Evolutionary conservation across 2,888 invertebrate species (phyloP), one percentile per base, ranked within the genome.

Genomic region (Schizotus pectinicornis): DNA sequence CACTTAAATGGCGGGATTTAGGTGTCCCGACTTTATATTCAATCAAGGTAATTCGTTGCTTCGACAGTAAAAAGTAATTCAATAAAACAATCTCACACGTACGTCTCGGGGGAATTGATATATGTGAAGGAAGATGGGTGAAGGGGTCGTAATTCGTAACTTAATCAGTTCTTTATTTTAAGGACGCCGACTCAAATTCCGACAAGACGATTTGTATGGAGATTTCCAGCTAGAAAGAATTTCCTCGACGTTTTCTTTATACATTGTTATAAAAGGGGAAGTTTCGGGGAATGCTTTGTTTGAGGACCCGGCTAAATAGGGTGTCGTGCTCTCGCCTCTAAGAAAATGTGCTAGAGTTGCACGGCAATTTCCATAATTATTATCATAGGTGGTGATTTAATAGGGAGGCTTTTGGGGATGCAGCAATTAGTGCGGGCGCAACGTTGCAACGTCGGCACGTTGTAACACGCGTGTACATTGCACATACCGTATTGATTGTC

Each of bases 161-260:
- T 58, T 63, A 67, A 62, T 67, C 66, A 62, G 62, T 46, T 52
- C 54, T 56, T 63, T 65, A 63, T 61, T 67, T 64, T 65, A 67
- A 68, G 65, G 67, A 63, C 65, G 67, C 62, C 66, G 59, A 65
- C 63, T 67, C 67, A 56, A 69, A 68, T 69, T 70, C 71, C 67
- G 67, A 69, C 69, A 72, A 71, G 69, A 64, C 72, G 69, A 74
- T 74, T 73, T 74, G 71, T 74, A 74, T 73, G 73, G 70, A 73
- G 70, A 73, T 73, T 73, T 70, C 63, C 63, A 35, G 63, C 46
- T 45, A 62, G 63, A 65, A 71, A 65, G 67, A 65, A 71, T 69
- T 67, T 71, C 63, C 64, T 45, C 49, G 54, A 61, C 60, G 60
- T 64, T 69, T 67, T 67, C 68, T 65, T 58, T 64, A 63, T 61